Evolutionary conservation across 2,888 invertebrate genomes (phyloP).

Genomic region (Eristalis pertinax): DNA sequence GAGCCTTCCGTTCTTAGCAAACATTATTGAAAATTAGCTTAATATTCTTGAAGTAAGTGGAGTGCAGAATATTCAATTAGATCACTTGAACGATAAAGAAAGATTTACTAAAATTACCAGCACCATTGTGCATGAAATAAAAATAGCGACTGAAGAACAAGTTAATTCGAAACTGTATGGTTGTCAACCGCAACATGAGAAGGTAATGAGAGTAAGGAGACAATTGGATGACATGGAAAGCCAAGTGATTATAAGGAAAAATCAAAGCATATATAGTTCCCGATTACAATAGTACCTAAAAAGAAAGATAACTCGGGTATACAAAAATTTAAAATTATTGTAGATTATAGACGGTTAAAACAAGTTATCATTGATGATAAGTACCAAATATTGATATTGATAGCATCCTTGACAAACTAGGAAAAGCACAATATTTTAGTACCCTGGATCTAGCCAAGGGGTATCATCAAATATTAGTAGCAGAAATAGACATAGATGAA

Average conservation of each 20-base stretch:
- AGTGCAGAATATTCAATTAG: too few relatives aligned
- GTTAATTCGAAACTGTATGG: slow-evolving; percentile 52
- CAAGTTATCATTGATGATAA: slow-evolving; percentile 48
- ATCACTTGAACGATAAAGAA: too few relatives aligned
- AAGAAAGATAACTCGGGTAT: slow-evolving; percentile 41
- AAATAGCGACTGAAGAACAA: slow-evolving; percentile 22
- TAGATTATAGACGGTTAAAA: slow-evolving; percentile 54
- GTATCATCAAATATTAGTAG: slow-evolving; percentile 58
- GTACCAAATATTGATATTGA: slow-evolving; percentile 57
- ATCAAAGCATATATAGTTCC: slow-evolving; percentile 44
- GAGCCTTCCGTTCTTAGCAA: too few relatives aligned
- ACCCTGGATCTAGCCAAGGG: slow-evolving; percentile 57
- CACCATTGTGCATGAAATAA: too few relatives aligned
- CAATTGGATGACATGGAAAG: slow-evolving; percentile 31
- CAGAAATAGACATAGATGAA: slow-evolving; percentile 56
- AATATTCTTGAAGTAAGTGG: too few relatives aligned
- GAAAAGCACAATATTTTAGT: slow-evolving; percentile 42
- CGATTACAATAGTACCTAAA: slow-evolving; percentile 46
- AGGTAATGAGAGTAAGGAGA: not conserved
- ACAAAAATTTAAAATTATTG: slow-evolving; percentile 43
- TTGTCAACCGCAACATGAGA: slow-evolving; percentile 47
- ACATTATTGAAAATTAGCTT: too few relatives aligned
- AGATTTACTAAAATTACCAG: too few relatives aligned
- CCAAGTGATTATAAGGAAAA: slow-evolving; percentile 40
- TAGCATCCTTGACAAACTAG: slow-evolving; percentile 15